Base-by-base conservation (phyloP, 2,797 vertebrate species). In the Chiloscyllium punctatum region DNA sequence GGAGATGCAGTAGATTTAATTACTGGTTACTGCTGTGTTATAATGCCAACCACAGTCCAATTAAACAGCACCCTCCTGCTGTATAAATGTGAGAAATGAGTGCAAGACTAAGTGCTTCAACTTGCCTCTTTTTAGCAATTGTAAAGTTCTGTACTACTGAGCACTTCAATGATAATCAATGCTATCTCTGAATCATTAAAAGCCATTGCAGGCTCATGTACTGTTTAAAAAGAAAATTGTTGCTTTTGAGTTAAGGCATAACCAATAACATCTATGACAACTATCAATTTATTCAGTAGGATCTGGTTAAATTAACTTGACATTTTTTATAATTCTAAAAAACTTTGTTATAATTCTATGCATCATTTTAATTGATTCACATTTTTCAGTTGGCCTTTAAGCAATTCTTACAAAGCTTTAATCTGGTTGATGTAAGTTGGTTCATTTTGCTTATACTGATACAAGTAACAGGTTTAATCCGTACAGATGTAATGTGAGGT, bases 231-330 rank as follows among this genome's bases (percentile, higher is more conserved):
- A 62, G 57, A 62, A 62, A 62, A 62, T 62, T 62, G 57, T 8
- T 92, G 90, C n/a, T 90, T 90, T 62, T 69, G 62, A 84, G 82
- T 48, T 48, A 84, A 23, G 66, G 37, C 66, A 69, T 37, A 42
- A 92, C 66, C 57, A 91, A 66, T n/a, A 66, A 91, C 88, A 84
- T 62, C 88, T 66, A 3, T n/a, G 74, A n/a, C 13, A 79, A 21
- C 33, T 33, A 62, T 16, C 37, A n/a, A 33, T 91, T 57, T 42
- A 3, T 90, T n/a, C n/a, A 13, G n/a, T 92, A 69, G n/a, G 8
- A 42, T 92, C 37, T 68, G n/a, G 37, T 69, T 92, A 92, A 91
- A 90, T 90, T 62, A 91, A 91, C 88, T n/a, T 91, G 57, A 91
- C 57, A 48, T 88, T 62, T 57, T 91, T 33, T 91, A 33, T 91